Evolutionary conservation across 92 coral and sea anemone genomes (phyloP), one percentile per base, ranked within the genome.

Genomic region (Epizoanthus stellaris): DNA sequence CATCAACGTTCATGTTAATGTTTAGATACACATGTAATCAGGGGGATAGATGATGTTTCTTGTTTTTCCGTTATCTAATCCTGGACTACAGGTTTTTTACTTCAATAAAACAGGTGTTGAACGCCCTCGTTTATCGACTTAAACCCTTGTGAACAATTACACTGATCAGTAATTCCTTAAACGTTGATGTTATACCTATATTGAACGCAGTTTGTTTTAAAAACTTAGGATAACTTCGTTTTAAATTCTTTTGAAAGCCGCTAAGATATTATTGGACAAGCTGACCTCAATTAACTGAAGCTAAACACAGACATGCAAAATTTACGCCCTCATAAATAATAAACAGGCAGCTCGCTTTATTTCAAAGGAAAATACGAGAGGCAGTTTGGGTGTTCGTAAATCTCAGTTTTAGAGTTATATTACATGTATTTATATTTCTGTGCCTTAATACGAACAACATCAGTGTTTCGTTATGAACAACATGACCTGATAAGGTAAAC

Each of bases 271-370:
- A 9, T 38, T 7, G 11, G 56, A 36, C 38, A 40, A 68, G 73
- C 73, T 43, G 21, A 68, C 73, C 23, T 38, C 49, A 34, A 20
- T 7, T 38, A 36, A 17, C 43, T 38, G 6, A 16, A 68, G 30
- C 34, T 23, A 23, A 64, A 30, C 13, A 30, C 69, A 64, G 77
- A 72, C 59, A 72, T 72, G 21, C 60, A 72, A 72, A 72, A 72
- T 72, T 72, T 72, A 72, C 60, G 60, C 52, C 9, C 60, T 72
- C 61, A 47, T 72, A 0, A 72, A 72, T 72, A 72, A 72, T 72
- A 47, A 23, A 72, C 77, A 21, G 52, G 77, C 19, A 36, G 40
- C 77, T 17, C 21, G 36, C 34, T 72, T 47, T 72, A 49, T 72
- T 49, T 13, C 39, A 72, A 72, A 34, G 77, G 10, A 14, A n/a